phyloP scores from a whole-genome alignment of 2,113 vertebrate genomes.

The Sylvicapra grimmia region DNA sequence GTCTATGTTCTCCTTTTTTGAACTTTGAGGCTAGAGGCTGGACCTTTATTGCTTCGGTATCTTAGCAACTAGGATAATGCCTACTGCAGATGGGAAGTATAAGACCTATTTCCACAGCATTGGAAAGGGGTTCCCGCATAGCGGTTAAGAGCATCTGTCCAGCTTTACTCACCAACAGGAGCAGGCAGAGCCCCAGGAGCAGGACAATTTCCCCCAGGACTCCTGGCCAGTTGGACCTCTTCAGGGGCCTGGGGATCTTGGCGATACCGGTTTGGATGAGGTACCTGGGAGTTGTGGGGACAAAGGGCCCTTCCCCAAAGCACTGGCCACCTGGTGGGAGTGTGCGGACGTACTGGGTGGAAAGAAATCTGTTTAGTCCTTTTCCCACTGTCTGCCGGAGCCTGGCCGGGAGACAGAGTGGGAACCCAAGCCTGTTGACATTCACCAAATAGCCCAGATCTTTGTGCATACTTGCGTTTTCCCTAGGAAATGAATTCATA shows the following conservation, averaged over 20 bases:
- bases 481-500: not conserved
- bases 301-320: conserved; percentile 85
- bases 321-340: conserved; percentile 85
- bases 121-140: not conserved
- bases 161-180: conserved; percentile 79
- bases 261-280: conserved; percentile 85
- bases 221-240: conserved; percentile 83
- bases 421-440: not conserved
- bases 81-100: fast-evolving
- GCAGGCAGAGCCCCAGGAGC: conserved; percentile 79
- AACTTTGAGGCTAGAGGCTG: not conserved
- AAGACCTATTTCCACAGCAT: not conserved
- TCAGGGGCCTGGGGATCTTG: conserved; percentile 69
- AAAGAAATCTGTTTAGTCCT: conserved; percentile 24
- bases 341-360: conserved; percentile 82
- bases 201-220: conserved; percentile 76
- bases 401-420: not conserved
- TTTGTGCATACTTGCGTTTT: not conserved
- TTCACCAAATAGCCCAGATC: not conserved
- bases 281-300: conserved; percentile 79
- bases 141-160: not conserved
- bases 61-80: not conserved
- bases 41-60: not conserved
- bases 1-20: not conserved
- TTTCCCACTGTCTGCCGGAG: not conserved